These are phyloP conservation scores for Idris sp. DNA, from an alignment of 1,140 invertebrate species.

Conservation along the genomic window DNA sequence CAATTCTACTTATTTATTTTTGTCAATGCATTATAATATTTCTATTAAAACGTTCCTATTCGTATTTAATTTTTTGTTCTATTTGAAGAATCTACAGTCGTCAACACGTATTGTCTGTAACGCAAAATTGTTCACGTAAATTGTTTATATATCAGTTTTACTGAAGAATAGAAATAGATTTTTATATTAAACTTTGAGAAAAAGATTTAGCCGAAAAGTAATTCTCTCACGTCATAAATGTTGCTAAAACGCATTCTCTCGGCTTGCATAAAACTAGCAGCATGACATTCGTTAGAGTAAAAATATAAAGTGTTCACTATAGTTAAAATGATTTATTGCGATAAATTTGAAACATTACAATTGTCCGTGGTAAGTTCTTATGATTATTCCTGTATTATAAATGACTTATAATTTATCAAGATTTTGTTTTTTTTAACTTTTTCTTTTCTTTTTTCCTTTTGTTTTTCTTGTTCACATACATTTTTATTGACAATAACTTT, in stretches of 20 bases:
- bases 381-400: conserved; percentile 45
- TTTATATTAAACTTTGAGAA: conserved; percentile 16
- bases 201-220: conserved; percentile 14
- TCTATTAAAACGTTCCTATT: conserved; percentile 14
- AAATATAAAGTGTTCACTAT: conserved; percentile 53
- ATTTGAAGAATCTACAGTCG: conserved; percentile 11
- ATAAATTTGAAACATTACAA: conserved; percentile 58
- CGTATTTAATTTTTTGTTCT: conserved; percentile 13
- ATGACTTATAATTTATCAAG: conserved; percentile 44
- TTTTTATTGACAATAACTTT: conserved; percentile 42
- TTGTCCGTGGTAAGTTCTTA: conserved; percentile 52
- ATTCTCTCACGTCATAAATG: neutral
- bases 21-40: conserved; percentile 17
- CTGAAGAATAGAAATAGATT: conserved; percentile 20
- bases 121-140: conserved; percentile 18
- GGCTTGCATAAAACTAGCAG: conserved; percentile 13
- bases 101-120: conserved; percentile 39
- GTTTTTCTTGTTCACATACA: conserved; percentile 35
- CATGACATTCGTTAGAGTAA: conserved; percentile 27
- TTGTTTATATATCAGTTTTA: conserved; percentile 10
- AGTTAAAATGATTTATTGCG: conserved; percentile 52
- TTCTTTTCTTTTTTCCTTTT: no score
- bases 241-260: conserved; percentile 22
- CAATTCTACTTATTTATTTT: conserved; percentile 20
- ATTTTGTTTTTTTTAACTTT: no score